Percentiles rank a stretch among this genome's conserved stretches.
Conservation (phyloP, 2,113 vertebrate genomes). For the Phrynocephalus versicolor region DNA sequence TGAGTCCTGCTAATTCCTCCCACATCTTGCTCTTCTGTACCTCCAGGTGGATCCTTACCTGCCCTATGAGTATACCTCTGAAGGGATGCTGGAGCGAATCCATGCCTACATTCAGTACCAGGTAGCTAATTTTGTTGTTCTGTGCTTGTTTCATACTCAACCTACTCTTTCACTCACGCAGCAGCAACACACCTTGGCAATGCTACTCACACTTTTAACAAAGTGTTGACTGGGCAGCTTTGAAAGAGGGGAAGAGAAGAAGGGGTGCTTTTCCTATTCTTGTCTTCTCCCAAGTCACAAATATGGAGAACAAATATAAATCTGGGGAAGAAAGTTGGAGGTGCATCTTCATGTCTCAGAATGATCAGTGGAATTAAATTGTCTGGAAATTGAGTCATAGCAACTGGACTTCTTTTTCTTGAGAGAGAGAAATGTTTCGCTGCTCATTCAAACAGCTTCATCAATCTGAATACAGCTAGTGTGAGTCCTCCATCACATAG, state of each 20-base stretch:
- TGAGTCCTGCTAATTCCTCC: neutral
- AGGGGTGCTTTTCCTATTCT: neutral
- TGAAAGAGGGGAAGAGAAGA: neutral
- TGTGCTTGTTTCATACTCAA: neutral
- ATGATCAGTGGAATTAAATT: neutral
- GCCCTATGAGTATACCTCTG: slow-evolving; percentile 93
- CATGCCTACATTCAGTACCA: slow-evolving; percentile 96
- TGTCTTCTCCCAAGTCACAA: neutral
- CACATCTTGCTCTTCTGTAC: slow-evolving; percentile 17
- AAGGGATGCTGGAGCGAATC: slow-evolving; percentile 95
- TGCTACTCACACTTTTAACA: neutral
- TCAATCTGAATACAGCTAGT: no score
- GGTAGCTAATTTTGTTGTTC: slow-evolving; percentile 68
- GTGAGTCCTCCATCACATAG: no score
- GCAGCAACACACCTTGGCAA: neutral
- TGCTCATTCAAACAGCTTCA: no score
- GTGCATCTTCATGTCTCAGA: neutral
- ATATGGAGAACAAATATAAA: neutral
- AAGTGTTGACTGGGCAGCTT: neutral
- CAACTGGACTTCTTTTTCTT: no score
- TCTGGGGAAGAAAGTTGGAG: neutral
- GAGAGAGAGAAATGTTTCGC: no score
- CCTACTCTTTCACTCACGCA: neutral
- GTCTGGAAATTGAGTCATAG: neutral
- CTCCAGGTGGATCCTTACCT: slow-evolving; percentile 92